Evolutionary conservation across 2,797 vertebrate species (phyloP).

Genomic region (Echeneis naucrates): DNA sequence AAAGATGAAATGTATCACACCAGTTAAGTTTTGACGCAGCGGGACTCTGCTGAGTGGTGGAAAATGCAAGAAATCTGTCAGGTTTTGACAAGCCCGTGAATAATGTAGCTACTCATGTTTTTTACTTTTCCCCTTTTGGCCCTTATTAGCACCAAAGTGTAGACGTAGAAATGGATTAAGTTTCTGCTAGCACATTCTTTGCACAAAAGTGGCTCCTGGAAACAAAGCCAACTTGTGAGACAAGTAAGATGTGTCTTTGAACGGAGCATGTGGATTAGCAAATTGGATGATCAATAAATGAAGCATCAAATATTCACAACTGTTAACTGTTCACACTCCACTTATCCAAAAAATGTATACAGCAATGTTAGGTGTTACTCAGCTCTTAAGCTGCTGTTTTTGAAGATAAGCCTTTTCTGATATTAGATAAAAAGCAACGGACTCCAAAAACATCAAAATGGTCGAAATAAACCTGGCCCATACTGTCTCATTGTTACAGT

Average conservation of each 20-base stretch:
- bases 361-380: not conserved
- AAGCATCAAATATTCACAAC: slow-evolving; percentile 21
- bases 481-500: not conserved
- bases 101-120: slow-evolving; percentile 20
- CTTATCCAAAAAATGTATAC: not conserved
- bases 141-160: slow-evolving; percentile 26
- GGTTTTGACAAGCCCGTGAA: slow-evolving; percentile 32
- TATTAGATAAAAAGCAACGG: slow-evolving; percentile 18
- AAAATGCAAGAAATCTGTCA: slow-evolving; percentile 19
- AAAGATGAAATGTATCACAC: not conserved
- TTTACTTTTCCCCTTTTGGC: slow-evolving; percentile 14
- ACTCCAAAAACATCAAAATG: slow-evolving; percentile 8
- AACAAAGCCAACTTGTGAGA: slow-evolving; percentile 23
- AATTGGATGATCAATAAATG: slow-evolving; percentile 27
- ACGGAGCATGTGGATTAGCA: slow-evolving; percentile 32
- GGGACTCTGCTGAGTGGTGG: slow-evolving; percentile 17
- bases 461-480: not conserved
- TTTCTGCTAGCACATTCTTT: slow-evolving; percentile 31
- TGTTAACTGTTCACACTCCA: not conserved
- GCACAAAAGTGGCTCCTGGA: slow-evolving; percentile 33
- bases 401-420: slow-evolving; percentile 1
- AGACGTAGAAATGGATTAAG: slow-evolving; percentile 39
- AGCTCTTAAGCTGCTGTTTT: not conserved
- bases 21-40: slow-evolving; percentile 21
- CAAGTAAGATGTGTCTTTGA: slow-evolving; percentile 20